These are phyloP conservation scores for Phenganax stokvisi DNA, from an alignment of 92 coral and sea anemone species.

Conservation along the genomic window DNA sequence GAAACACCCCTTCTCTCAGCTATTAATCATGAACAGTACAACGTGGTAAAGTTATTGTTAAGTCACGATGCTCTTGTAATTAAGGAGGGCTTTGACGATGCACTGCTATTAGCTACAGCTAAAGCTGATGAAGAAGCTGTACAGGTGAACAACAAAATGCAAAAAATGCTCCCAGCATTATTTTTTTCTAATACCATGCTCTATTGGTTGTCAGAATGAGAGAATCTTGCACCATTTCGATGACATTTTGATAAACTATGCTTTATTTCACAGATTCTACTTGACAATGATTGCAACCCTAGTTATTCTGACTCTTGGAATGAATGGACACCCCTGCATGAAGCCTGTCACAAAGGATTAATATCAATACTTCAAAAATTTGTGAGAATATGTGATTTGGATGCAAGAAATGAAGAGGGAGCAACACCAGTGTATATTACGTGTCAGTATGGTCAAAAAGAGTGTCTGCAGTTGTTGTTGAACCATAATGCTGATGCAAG, in stretches of 20 bases:
- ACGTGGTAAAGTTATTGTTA: conserved; percentile 8
- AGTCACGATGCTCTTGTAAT: background rate
- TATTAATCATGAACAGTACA: background rate
- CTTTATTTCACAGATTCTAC: conserved; percentile 24
- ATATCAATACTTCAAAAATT: conserved; percentile 2
- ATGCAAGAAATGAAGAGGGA: conserved; percentile 17
- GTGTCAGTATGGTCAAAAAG: conserved; percentile 19
- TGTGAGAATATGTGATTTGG: conserved; percentile 1
- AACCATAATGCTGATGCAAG: conserved; percentile 6
- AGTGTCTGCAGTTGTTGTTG: conserved; percentile 6
- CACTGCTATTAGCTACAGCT: background rate
- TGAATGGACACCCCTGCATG: conserved; percentile 28
- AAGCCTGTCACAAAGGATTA: conserved; percentile 25
- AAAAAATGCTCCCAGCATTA: too few species aligned
- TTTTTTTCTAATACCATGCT: background rate
- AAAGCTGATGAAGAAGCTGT: conserved; percentile 1
- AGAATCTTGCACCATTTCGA: background rate
- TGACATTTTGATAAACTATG: background rate
- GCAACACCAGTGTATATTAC: conserved; percentile 24
- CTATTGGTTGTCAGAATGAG: background rate
- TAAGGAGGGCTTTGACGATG: background rate
- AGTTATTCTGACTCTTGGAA: background rate
- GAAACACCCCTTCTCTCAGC: conserved; percentile 21
- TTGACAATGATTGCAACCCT: conserved; percentile 17
- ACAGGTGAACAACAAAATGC: conserved; percentile 2